Conservation (phyloP, 2,888 invertebrate genomes). For the Alloscopus bannaensis region DNA sequence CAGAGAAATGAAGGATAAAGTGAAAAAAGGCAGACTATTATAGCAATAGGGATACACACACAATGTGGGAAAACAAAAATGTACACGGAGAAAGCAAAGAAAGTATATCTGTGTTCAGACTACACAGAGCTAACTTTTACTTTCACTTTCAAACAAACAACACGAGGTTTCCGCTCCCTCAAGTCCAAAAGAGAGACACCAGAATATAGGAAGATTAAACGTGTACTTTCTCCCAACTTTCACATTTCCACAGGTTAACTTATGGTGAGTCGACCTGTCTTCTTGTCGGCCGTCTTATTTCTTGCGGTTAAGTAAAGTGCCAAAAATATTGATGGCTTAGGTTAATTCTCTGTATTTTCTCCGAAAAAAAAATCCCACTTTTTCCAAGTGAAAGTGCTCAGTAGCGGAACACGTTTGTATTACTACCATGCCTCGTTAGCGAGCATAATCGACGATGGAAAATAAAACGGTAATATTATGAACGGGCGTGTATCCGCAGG, state of each 20-base stretch:
- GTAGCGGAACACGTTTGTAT: too few relatives aligned
- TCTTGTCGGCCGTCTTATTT: background rate
- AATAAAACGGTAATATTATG: slow-evolving; percentile 2
- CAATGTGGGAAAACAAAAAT: background rate
- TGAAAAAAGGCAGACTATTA: slow-evolving; percentile 11
- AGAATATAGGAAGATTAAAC: slow-evolving; percentile 10
- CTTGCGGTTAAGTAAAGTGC: slow-evolving; percentile 35
- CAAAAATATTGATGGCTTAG: slow-evolving; percentile 38
- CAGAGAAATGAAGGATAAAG: slow-evolving; percentile 26
- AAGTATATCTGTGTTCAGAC: background rate
- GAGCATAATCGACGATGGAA: too few relatives aligned
- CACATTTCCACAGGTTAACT: slow-evolving; percentile 9
- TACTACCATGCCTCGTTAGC: too few relatives aligned
- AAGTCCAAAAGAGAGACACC: background rate
- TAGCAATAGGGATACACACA: background rate
- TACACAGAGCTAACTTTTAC: background rate
- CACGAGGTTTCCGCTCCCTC: too few relatives aligned
- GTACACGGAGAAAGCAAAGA: background rate
- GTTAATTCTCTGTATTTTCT: slow-evolving; percentile 4
- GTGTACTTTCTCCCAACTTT: background rate
- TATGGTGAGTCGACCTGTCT: too few relatives aligned
- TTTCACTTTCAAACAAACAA: background rate
- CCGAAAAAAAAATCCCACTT: background rate
- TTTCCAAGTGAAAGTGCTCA: slow-evolving; percentile 25
- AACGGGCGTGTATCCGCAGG: slow-evolving; percentile 3